Percentiles rank a stretch among this genome's conserved stretches.
Conservation (phyloP, 2,113 vertebrate species). For the Empidonax alnorum region DNA sequence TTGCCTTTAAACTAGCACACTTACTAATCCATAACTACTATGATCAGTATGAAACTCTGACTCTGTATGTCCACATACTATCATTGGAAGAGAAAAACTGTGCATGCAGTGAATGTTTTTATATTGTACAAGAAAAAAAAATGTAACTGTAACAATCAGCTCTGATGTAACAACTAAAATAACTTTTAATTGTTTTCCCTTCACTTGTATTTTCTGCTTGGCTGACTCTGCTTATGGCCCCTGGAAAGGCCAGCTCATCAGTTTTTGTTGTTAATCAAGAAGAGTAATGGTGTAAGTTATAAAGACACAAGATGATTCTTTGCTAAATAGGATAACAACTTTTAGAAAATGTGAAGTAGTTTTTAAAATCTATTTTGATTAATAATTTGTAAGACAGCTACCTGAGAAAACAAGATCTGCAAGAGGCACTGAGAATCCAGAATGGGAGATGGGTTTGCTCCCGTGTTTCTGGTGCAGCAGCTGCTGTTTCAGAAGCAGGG, state of each 20-base stretch:
- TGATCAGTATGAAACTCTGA: not conserved
- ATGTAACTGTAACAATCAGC: slow-evolving; percentile 61
- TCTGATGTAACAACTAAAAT: slow-evolving; percentile 72
- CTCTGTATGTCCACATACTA: not conserved
- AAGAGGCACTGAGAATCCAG: not conserved
- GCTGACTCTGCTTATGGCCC: slow-evolving; percentile 68
- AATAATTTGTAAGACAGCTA: slow-evolving; percentile 31
- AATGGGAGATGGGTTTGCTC: not conserved
- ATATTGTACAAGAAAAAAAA: slow-evolving; percentile 1
- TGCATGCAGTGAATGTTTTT: not conserved
- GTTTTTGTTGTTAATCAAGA: slow-evolving; percentile 81
- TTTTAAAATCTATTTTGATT: not conserved
- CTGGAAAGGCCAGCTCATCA: slow-evolving; percentile 80
- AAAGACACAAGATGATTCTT: slow-evolving; percentile 68
- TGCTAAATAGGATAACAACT: slow-evolving; percentile 75
- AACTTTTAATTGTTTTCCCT: slow-evolving; percentile 80
- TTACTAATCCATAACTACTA: not conserved
- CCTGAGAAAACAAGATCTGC: slow-evolving; percentile 45
- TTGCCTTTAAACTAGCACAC: too few relatives aligned
- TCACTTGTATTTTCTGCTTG: slow-evolving; percentile 83
- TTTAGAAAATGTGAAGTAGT: slow-evolving; percentile 66
- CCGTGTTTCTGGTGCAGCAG: fast-evolving
- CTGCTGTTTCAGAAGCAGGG: not conserved
- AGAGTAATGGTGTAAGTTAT: slow-evolving; percentile 75
- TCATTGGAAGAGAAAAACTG: not conserved